Conservation (phyloP, 1,140 invertebrate species). For the Diabrotica undecimpunctata region DNA sequence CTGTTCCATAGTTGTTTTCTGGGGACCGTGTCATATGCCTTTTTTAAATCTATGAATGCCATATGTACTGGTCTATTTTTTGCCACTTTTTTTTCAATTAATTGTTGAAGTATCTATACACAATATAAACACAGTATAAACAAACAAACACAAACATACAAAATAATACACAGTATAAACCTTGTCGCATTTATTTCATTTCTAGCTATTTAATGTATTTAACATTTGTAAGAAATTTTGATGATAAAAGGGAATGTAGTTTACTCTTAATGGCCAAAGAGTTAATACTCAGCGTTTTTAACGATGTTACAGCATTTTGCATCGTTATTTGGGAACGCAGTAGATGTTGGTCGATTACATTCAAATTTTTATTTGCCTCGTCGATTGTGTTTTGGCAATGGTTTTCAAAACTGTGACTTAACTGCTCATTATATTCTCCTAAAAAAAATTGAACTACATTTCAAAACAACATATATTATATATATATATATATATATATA, state of each 20-base stretch:
- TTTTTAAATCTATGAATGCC: too few relatives aligned
- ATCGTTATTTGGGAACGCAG: slow-evolving; percentile 42
- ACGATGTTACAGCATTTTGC: slow-evolving; percentile 40
- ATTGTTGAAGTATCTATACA: too few relatives aligned
- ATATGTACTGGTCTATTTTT: too few relatives aligned
- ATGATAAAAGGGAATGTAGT: slow-evolving; percentile 36
- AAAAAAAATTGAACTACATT: slow-evolving; percentile 28
- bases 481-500: too few relatives aligned
- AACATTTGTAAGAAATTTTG: slow-evolving; percentile 39
- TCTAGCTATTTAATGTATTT: slow-evolving; percentile 23
- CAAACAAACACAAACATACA: too few relatives aligned
- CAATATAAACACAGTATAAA: too few relatives aligned
- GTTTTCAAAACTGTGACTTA: slow-evolving; percentile 34
- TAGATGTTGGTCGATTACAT: slow-evolving; percentile 39
- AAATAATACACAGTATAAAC: background rate
- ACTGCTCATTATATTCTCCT: slow-evolving; percentile 38
- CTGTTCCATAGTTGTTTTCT: too few relatives aligned
- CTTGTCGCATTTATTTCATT: background rate
- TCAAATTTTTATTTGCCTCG: slow-evolving; percentile 37
- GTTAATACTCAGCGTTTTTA: slow-evolving; percentile 38
- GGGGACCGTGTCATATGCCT: too few relatives aligned
- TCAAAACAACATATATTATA: too few relatives aligned
- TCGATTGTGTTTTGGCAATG: slow-evolving; percentile 31
- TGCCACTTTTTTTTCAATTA: too few relatives aligned
- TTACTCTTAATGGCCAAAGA: slow-evolving; percentile 40